Percentiles rank a stretch among this genome's conserved stretches.
These are phyloP conservation scores for Cyclopterus lumpus DNA, from an alignment of 2,797 vertebrate species.

Conservation along the genomic window DNA sequence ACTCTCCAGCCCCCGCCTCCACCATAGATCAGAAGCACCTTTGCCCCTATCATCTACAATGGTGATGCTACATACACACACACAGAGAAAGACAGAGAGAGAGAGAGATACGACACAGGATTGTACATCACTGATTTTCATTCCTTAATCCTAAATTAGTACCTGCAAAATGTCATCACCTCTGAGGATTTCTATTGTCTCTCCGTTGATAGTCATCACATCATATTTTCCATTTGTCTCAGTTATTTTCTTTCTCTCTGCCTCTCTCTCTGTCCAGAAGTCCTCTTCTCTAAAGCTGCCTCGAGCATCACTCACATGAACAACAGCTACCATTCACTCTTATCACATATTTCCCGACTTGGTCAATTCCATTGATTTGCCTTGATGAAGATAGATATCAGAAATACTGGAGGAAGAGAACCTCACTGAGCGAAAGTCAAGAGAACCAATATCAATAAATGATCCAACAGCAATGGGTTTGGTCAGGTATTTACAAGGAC, in stretches of 20 bases:
- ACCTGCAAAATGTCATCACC: constrained; percentile 32
- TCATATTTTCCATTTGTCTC: constrained; percentile 23
- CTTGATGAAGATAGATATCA: constrained; percentile 17
- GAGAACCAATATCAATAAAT: constrained; percentile 35
- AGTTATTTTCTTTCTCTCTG: neutral
- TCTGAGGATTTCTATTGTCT: constrained; percentile 41
- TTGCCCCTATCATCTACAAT: constrained; percentile 61
- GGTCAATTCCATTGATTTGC: constrained; percentile 31
- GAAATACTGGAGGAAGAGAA: constrained; percentile 25
- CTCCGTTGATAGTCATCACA: neutral
- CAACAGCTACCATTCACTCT: constrained; percentile 24
- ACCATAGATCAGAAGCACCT: constrained; percentile 58
- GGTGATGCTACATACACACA: constrained; percentile 34
- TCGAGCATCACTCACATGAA: constrained; percentile 24
- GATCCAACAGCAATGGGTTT: constrained; percentile 13
- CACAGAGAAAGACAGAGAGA: neutral
- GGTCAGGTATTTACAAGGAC: constrained; percentile 41
- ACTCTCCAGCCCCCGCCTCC: constrained; percentile 68
- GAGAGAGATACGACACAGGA: neutral
- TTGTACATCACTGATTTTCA: constrained; percentile 45
- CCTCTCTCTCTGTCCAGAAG: constrained; percentile 5
- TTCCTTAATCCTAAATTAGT: constrained; percentile 61
- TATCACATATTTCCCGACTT: constrained; percentile 35
- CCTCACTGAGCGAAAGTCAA: constrained; percentile 2
- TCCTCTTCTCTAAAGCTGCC: constrained; percentile 18